Percentiles rank a stretch among this genome's conserved stretches.
These are phyloP conservation scores for Trinectes maculatus DNA, from an alignment of 2,113 vertebrate genomes.

Conservation along the genomic window DNA sequence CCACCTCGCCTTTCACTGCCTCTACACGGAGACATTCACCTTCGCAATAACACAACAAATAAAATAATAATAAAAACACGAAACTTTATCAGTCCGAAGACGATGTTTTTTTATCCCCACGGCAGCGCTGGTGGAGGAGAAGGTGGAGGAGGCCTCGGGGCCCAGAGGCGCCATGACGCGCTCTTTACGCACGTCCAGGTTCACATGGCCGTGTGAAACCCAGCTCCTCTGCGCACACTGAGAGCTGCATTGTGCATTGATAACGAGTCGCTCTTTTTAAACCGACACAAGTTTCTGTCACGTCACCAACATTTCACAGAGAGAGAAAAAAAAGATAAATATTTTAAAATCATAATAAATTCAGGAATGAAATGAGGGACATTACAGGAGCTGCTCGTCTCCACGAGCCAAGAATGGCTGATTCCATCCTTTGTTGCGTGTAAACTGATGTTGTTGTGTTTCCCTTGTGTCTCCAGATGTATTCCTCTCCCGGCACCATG, in stretches of 20 bases:
- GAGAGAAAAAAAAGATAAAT: neutral
- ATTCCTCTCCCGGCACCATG: constrained; percentile 85
- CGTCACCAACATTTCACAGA: neutral
- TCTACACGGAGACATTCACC: neutral
- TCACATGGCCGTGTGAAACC: constrained; percentile 76
- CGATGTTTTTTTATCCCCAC: constrained; percentile 22
- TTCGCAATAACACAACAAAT: neutral
- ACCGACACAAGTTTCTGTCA: constrained; percentile 1
- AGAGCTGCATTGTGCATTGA: constrained; percentile 80
- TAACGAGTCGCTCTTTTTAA: constrained; percentile 52
- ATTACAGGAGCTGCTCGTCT: too few relatives aligned
- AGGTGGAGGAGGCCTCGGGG: constrained; percentile 52
- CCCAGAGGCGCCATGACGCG: constrained; percentile 71
- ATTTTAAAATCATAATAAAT: too few relatives aligned
- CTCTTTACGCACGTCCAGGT: constrained; percentile 79
- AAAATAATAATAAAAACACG: neutral
- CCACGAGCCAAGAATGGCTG: too few relatives aligned
- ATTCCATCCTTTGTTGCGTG: neutral
- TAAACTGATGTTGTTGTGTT: constrained; percentile 29
- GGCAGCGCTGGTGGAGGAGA: too few relatives aligned
- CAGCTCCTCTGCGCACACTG: constrained; percentile 68
- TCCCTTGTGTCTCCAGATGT: constrained; percentile 80
- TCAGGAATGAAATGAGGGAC: too few relatives aligned
- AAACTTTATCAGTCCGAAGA: too few relatives aligned
- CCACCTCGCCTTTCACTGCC: too few relatives aligned